Conservation (phyloP, 2,113 vertebrate genomes). For the Archocentrus centrarchus region DNA sequence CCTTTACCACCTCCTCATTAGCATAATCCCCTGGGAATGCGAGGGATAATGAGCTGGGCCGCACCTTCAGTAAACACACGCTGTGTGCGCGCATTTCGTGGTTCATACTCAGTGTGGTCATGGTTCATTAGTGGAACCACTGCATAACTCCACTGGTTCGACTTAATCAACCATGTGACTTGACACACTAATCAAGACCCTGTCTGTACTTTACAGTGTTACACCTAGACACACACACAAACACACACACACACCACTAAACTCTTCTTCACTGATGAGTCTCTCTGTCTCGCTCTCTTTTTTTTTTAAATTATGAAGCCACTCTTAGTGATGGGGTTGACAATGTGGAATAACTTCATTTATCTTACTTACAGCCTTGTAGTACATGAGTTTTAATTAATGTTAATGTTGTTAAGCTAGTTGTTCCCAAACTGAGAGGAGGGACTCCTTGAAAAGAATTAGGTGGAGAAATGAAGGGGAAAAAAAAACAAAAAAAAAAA, state of each 20-base stretch:
- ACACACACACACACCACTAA: slow-evolving; percentile 3
- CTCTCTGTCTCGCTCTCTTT: background rate
- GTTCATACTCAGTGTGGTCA: slow-evolving; percentile 48
- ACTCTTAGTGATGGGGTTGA: slow-evolving; percentile 8
- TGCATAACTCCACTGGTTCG: slow-evolving; percentile 61
- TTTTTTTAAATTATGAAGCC: background rate
- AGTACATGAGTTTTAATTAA: slow-evolving; percentile 9
- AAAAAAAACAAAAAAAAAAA: too few species aligned
- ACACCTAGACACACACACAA: background rate
- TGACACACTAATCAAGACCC: slow-evolving; percentile 57
- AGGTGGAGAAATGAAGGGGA: background rate
- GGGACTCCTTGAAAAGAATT: background rate
- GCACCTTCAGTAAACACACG: slow-evolving; percentile 64
- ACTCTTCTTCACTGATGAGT: slow-evolving; percentile 3
- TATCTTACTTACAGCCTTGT: background rate
- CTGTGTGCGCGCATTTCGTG: slow-evolving; percentile 25
- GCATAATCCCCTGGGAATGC: slow-evolving; percentile 74
- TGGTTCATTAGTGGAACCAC: slow-evolving; percentile 71
- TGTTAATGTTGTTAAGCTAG: slow-evolving; percentile 10
- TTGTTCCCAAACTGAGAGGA: background rate
- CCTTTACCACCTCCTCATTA: slow-evolving; percentile 76
- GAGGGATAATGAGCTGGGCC: slow-evolving; percentile 69
- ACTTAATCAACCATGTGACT: slow-evolving; percentile 68
- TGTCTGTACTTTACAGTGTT: slow-evolving; percentile 16
- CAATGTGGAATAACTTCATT: slow-evolving; percentile 4